Evolutionary conservation across 2,797 vertebrate species (phyloP).

Genomic region (Loris lydekkerianus): DNA sequence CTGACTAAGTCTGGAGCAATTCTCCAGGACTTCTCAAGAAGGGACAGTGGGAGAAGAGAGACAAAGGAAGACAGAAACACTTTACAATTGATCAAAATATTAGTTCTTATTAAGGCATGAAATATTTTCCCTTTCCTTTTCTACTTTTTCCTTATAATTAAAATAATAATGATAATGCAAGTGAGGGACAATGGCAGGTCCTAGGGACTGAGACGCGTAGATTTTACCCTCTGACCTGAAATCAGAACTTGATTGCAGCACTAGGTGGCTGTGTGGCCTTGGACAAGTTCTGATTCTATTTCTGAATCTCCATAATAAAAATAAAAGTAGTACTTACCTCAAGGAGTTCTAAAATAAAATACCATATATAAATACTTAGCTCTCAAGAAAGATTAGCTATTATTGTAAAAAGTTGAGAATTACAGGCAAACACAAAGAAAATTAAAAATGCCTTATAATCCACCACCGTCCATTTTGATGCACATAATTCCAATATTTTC

Average conservation of each 20-base stretch:
- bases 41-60: neutral
- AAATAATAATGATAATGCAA: neutral
- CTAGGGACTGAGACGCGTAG: neutral
- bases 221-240: neutral
- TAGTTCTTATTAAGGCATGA: constrained; percentile 17
- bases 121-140: constrained; percentile 39
- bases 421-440: constrained; percentile 39
- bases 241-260: neutral
- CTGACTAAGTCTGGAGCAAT: neutral
- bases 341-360: constrained; percentile 35
- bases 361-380: neutral
- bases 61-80: neutral
- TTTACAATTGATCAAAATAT: constrained; percentile 44
- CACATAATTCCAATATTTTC: neutral
- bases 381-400: constrained; percentile 4
- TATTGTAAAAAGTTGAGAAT: constrained; percentile 31
- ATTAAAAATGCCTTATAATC: neutral
- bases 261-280: neutral
- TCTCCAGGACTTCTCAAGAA: constrained; percentile 57
- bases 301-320: constrained; percentile 17
- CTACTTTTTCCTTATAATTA: constrained; percentile 32
- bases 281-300: neutral
- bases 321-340: neutral
- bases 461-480: neutral
- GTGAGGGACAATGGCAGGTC: neutral